Evolutionary conservation across 2,797 vertebrate species (phyloP), one percentile per base, ranked within the genome.

Genomic region (Cynopterus sphinx): DNA sequence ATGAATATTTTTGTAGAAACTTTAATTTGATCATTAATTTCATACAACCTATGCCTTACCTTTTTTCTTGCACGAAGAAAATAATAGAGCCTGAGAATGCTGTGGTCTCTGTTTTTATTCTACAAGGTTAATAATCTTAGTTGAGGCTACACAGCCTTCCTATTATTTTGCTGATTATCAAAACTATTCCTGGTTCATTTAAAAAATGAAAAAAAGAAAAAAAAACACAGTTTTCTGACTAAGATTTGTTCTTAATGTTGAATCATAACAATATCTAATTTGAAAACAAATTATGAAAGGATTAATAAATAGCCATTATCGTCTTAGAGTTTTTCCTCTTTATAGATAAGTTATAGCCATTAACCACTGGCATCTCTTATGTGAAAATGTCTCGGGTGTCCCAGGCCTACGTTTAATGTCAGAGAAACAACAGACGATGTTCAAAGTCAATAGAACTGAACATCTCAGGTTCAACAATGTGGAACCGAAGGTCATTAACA

Each of bases 401-500:
- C 33, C 77, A 63, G 28, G 31, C 19, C 33, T 95, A 11, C 16
- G 49, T 68, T 96, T 97, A 95, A 63, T 85, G 90, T 94, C 75
- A 96, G 7, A 93, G n/a, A 61, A 93, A 96, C 51, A 97, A 95
- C 12, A 87, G 73, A 31, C 57, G 88, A 49, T 83, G 79, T 92
- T 95, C 71, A 73, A 92, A 92, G 68, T 79, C 68, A 71, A 8
- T 55, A 92, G 77, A 87, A 93, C 21, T 77, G 55, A 97, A 49
- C 9, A 90, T 88, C 77, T 95, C 61, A 6, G 83, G 53, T 90
- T 92, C 70, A 96, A 84, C 55, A 95, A 68, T 24, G 82, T 97
- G 93, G 70, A 96, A 96, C 90, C 67, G 46, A 87, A 89, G 65
- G 70, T 95, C 92, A 88, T 96, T 94, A 97, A 90, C 51, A 65